A percentile compares a stretch with the other conserved stretches of the same genome.
Evolutionary conservation across 2,113 vertebrate species (phyloP).

Genomic region (Gymnarchus niloticus): DNA sequence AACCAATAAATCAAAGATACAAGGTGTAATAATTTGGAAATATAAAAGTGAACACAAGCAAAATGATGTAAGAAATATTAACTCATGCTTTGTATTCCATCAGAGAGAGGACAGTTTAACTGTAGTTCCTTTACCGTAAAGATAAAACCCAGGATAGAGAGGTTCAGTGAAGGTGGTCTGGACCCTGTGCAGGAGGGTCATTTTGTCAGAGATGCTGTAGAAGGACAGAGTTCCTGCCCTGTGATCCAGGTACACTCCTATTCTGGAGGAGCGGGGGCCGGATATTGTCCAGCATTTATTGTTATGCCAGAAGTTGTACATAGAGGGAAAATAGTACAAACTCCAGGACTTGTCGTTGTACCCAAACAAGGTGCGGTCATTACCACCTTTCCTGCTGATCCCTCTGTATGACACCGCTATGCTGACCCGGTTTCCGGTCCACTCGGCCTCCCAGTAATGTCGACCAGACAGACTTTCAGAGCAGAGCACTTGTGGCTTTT

Average conservation of each 20-base stretch:
- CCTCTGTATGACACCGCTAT: slow-evolving; percentile 32
- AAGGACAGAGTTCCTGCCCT: slow-evolving; percentile 32
- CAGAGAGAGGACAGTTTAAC: too few species aligned
- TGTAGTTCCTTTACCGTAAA: background rate
- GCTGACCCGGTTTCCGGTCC: slow-evolving; percentile 28
- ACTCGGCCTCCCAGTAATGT: slow-evolving; percentile 20
- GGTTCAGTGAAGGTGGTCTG: slow-evolving; percentile 33
- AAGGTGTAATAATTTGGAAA: too few species aligned
- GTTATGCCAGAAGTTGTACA: slow-evolving; percentile 29
- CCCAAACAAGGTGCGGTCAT: slow-evolving; percentile 22
- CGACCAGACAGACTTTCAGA: background rate
- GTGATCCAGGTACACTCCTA: slow-evolving; percentile 40
- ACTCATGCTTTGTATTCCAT: too few species aligned
- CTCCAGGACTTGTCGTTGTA: slow-evolving; percentile 30
- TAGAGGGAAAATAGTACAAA: slow-evolving; percentile 5
- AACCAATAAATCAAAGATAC: too few species aligned
- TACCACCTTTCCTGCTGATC: slow-evolving; percentile 31
- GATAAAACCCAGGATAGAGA: slow-evolving; percentile 37
- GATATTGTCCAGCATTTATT: background rate
- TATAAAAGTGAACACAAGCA: too few species aligned
- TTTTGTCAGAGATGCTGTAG: slow-evolving; percentile 34
- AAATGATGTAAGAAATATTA: too few species aligned
- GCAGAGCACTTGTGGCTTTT: background rate
- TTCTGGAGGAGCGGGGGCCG: background rate
- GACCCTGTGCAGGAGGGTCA: slow-evolving; percentile 35